phyloP scores from a whole-genome alignment of 2,888 invertebrate genomes.

The Dorcus hopei region DNA sequence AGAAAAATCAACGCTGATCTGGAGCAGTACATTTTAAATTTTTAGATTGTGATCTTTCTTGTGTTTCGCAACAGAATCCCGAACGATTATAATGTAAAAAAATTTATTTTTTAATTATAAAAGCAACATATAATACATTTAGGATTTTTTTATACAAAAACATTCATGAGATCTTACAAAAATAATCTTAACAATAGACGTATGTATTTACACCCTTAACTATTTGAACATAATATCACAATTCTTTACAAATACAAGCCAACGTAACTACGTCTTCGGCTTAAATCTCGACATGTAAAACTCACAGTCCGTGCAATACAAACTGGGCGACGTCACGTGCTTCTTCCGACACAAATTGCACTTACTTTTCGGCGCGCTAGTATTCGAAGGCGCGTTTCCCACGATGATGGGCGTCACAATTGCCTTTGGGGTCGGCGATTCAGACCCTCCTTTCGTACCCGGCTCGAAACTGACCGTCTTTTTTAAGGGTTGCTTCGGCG shows the following conservation, averaged over 20 bases:
- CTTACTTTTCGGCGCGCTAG: conserved; percentile 32
- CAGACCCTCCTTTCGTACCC: conserved; percentile 63
- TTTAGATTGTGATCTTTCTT: too few relatives aligned
- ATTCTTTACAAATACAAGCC: conserved; percentile 14
- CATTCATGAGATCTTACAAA: not conserved
- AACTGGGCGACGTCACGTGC: conserved; percentile 70
- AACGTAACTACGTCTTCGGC: conserved; percentile 45
- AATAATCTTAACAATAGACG: not conserved
- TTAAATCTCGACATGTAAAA: conserved; percentile 87
- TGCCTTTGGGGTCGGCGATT: conserved; percentile 38
- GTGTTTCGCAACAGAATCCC: too few relatives aligned
- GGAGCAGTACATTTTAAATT: too few relatives aligned
- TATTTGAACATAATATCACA: conserved; percentile 25
- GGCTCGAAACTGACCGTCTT: conserved; percentile 72
- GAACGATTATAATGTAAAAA: too few relatives aligned
- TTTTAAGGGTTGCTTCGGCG: conserved; percentile 60
- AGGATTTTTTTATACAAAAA: not conserved
- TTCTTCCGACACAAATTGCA: conserved; percentile 89
- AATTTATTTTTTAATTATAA: too few relatives aligned
- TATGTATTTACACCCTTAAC: not conserved
- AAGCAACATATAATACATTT: not conserved
- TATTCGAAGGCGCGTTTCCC: conserved; percentile 31
- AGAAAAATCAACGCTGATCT: too few relatives aligned
- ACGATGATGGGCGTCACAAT: conserved; percentile 46
- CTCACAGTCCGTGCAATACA: conserved; percentile 88